These are phyloP conservation scores for Helicoverpa assulta DNA, from an alignment of 2,888 invertebrate species.

Conservation along the genomic window DNA sequence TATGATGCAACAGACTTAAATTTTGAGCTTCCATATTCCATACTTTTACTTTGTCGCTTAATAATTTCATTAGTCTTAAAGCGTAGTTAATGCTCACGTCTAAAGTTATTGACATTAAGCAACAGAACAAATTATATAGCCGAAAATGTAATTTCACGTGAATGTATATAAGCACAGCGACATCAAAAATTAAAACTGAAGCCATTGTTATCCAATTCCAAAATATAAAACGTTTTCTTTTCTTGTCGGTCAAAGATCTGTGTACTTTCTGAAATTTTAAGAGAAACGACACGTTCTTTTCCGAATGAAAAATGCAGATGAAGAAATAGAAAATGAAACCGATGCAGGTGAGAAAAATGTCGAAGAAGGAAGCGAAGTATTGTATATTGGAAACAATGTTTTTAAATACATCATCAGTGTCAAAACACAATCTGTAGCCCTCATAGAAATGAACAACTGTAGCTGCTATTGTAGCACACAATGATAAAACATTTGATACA, in stretches of 20 bases:
- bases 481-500: not conserved
- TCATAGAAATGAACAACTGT: not conserved
- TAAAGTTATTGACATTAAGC: not conserved
- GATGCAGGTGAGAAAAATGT: not conserved
- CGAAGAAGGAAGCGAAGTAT: not conserved
- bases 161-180: not conserved
- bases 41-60: not conserved
- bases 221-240: not conserved
- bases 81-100: not conserved
- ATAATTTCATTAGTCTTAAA: not conserved
- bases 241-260: not conserved
- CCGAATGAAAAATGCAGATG: not conserved
- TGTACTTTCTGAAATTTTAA: conserved; percentile 2
- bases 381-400: not conserved
- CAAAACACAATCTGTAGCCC: not conserved
- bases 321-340: not conserved
- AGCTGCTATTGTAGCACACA: not conserved
- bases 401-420: not conserved
- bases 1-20: too few species aligned
- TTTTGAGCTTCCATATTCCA: not conserved
- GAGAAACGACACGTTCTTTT: not conserved
- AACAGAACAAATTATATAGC: not conserved
- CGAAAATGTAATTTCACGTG: not conserved
- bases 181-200: not conserved
- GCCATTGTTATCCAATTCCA: not conserved